Evolutionary conservation across 2,797 vertebrate genomes (phyloP).

Genomic region (Cryptoprocta ferox): DNA sequence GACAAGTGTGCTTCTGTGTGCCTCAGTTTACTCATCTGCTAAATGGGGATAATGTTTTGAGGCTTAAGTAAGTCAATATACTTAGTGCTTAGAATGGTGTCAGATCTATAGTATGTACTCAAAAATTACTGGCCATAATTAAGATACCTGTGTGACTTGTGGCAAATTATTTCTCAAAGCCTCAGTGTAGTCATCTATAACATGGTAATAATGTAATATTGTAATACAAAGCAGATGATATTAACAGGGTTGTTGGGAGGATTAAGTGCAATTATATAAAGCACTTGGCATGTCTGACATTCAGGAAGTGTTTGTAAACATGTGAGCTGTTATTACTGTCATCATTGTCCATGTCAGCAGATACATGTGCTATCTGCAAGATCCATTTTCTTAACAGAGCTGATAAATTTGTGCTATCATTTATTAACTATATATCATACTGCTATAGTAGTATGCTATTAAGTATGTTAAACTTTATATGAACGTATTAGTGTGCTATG

Average conservation of each 20-base stretch:
- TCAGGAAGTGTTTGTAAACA: slow-evolving; percentile 26
- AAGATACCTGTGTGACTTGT: background rate
- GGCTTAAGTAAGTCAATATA: background rate
- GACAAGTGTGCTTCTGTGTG: background rate
- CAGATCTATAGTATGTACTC: background rate
- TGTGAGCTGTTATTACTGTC: background rate
- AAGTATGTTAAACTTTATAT: background rate
- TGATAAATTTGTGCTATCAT: background rate
- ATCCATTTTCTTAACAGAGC: background rate
- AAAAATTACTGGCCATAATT: background rate
- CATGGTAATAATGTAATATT: background rate
- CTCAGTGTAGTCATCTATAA: background rate
- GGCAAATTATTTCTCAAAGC: background rate
- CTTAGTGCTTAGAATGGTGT: background rate
- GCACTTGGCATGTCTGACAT: slow-evolving; percentile 5
- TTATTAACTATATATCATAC: background rate
- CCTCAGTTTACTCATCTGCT: background rate
- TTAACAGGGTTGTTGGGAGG: background rate
- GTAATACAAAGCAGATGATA: background rate
- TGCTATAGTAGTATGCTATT: background rate
- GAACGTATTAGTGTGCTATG: background rate
- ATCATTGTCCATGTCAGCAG: background rate
- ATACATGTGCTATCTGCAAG: background rate
- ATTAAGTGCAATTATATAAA: background rate
- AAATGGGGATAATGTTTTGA: background rate